phyloP scores from a whole-genome alignment of 2,888 invertebrate species.

The Scaptomyza parva region DNA sequence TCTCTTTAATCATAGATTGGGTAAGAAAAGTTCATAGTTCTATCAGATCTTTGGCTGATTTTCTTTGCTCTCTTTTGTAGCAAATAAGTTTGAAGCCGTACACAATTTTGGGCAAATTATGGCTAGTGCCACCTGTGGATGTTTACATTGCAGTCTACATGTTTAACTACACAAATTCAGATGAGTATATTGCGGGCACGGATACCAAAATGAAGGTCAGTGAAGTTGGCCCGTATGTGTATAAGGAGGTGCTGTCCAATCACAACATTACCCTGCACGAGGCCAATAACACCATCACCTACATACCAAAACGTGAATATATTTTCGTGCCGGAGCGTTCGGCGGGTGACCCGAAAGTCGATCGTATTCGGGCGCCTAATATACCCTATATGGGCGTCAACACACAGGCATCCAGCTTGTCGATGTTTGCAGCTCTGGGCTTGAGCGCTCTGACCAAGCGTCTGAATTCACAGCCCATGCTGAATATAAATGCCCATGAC shows the following conservation, averaged over 20 bases:
- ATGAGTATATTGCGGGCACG: slow-evolving; percentile 88
- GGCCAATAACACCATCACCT: slow-evolving; percentile 88
- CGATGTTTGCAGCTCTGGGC: slow-evolving; percentile 86
- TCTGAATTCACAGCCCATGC: slow-evolving; percentile 87
- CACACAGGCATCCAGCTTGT: slow-evolving; percentile 79
- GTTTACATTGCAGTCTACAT: slow-evolving; percentile 89
- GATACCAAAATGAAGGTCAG: slow-evolving; percentile 88
- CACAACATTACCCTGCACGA: slow-evolving; percentile 88
- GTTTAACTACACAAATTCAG: slow-evolving; percentile 92
- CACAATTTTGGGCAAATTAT: slow-evolving; percentile 87
- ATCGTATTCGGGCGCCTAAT: slow-evolving; percentile 88
- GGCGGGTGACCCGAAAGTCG: slow-evolving; percentile 87
- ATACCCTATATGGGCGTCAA: slow-evolving; percentile 88
- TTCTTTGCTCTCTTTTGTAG: slow-evolving; percentile 57
- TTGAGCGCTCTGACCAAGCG: slow-evolving; percentile 87
- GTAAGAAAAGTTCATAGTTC: slow-evolving; percentile 64
- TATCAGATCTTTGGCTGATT: not conserved
- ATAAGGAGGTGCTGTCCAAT: slow-evolving; percentile 90
- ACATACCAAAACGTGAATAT: slow-evolving; percentile 87
- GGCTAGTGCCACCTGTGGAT: slow-evolving; percentile 88
- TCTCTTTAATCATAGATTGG: slow-evolving; percentile 78
- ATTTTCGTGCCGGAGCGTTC: slow-evolving; percentile 88
- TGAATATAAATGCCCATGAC: slow-evolving; percentile 88
- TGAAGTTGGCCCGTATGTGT: slow-evolving; percentile 93
- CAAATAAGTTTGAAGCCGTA: slow-evolving; percentile 85